These are phyloP conservation scores for Indri indri DNA, from an alignment of 2,113 vertebrate genomes.

Conservation along the genomic window DNA sequence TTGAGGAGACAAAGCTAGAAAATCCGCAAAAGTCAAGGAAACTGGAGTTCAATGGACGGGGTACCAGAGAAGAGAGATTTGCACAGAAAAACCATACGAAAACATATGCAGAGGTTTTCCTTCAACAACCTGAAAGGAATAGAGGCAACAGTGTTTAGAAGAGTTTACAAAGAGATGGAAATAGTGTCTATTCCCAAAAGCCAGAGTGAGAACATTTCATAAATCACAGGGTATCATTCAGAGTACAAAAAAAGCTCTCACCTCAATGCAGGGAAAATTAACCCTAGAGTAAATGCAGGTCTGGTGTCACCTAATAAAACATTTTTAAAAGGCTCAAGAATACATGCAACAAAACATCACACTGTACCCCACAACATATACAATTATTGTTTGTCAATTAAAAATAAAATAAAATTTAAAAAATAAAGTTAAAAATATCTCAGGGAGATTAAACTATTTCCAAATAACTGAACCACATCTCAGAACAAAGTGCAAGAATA, in stretches of 20 bases:
- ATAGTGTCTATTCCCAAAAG: neutral
- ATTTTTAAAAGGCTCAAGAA: neutral
- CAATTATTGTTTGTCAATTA: neutral
- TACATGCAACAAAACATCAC: neutral
- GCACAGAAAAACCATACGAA: neutral
- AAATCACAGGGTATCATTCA: no score
- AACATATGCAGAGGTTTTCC: neutral
- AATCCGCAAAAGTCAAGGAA: neutral
- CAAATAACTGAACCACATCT: neutral
- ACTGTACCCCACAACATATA: neutral
- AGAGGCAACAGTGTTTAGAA: neutral
- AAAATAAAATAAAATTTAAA: neutral
- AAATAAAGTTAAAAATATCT: neutral
- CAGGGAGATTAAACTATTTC: neutral
- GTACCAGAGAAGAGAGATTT: neutral
- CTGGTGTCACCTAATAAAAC: neutral
- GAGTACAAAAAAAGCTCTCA: neutral
- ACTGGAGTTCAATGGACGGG: neutral
- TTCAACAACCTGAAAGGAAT: neutral
- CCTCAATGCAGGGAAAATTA: neutral
- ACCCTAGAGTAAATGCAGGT: neutral
- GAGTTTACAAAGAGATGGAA: neutral
- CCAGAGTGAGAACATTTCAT: no score
- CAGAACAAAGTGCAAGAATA: neutral
- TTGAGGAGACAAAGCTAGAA: neutral